Evolutionary conservation across 2,888 invertebrate genomes (phyloP).

Genomic region (Drosophila flavopinicola): DNA sequence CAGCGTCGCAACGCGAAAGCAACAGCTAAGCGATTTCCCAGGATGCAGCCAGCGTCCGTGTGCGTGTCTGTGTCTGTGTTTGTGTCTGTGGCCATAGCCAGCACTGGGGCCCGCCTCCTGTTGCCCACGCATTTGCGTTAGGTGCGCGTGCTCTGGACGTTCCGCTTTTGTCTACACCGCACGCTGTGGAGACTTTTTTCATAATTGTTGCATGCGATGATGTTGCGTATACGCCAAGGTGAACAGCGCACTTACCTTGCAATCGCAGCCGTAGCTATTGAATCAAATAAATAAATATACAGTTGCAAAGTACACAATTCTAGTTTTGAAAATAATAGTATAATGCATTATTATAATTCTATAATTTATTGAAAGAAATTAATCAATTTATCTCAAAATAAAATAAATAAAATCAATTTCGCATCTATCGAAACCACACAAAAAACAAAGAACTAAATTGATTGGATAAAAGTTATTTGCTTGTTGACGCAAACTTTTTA

Average conservation of each 20-base stretch:
- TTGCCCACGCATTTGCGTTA: constrained; percentile 64
- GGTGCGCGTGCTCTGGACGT: constrained; percentile 71
- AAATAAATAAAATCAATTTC: background rate
- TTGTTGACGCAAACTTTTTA: constrained; percentile 4
- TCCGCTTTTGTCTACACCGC: constrained; percentile 52
- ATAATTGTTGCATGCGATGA: constrained; percentile 74
- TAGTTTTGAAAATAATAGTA: background rate
- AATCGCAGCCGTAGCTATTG: background rate
- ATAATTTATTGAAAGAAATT: no score
- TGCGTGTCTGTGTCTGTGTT: constrained; percentile 12
- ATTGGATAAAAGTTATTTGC: background rate
- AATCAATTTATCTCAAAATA: background rate
- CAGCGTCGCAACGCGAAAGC: constrained; percentile 65
- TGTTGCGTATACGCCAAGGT: constrained; percentile 56
- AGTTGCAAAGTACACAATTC: background rate
- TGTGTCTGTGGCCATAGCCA: constrained; percentile 16
- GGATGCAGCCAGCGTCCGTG: constrained; percentile 65
- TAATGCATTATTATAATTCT: no score
- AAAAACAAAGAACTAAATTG: no score
- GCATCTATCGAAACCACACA: no score
- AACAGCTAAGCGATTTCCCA: constrained; percentile 79
- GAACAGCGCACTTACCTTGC: constrained; percentile 12
- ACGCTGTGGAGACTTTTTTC: constrained; percentile 67
- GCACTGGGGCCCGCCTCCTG: constrained; percentile 61
- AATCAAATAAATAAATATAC: background rate